Evolutionary conservation across 2,797 vertebrate species (phyloP).

Genomic region (Gambusia yucatana): DNA sequence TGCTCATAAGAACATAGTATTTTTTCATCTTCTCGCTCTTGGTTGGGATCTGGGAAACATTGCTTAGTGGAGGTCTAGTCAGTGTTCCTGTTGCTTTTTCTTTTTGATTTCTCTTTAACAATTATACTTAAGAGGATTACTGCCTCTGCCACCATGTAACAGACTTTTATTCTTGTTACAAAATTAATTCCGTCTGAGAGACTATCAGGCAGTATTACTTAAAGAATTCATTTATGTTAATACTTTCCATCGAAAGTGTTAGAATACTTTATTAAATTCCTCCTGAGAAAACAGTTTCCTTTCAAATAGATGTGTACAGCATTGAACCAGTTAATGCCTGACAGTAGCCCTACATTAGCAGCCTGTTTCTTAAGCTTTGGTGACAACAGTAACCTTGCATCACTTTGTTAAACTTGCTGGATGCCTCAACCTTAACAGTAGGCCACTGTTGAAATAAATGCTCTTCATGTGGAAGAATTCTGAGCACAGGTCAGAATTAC

Average conservation of each 20-base stretch:
- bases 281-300: not conserved
- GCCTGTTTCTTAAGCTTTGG: not conserved
- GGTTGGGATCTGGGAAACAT: not conserved
- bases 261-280: not conserved
- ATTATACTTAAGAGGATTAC: not conserved
- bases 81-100: not conserved
- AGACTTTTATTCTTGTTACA: not conserved
- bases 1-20: too few relatives aligned
- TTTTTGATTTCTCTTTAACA: not conserved
- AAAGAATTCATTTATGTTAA: too few relatives aligned
- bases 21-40: not conserved
- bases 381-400: not conserved
- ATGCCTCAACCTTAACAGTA: not conserved
- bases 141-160: not conserved
- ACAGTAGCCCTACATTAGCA: not conserved
- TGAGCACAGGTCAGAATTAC: not conserved
- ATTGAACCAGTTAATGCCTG: not conserved
- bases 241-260: not conserved
- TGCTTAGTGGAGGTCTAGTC: not conserved
- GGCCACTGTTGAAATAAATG: not conserved
- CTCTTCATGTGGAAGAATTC: not conserved
- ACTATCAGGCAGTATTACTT: too few relatives aligned
- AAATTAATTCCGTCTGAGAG: not conserved
- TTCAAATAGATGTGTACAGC: not conserved
- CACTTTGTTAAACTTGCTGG: not conserved